Percentiles rank a stretch among this genome's conserved stretches.
phyloP scores from a whole-genome alignment of 2,888 invertebrate genomes.

The Horisme vitalbata region DNA sequence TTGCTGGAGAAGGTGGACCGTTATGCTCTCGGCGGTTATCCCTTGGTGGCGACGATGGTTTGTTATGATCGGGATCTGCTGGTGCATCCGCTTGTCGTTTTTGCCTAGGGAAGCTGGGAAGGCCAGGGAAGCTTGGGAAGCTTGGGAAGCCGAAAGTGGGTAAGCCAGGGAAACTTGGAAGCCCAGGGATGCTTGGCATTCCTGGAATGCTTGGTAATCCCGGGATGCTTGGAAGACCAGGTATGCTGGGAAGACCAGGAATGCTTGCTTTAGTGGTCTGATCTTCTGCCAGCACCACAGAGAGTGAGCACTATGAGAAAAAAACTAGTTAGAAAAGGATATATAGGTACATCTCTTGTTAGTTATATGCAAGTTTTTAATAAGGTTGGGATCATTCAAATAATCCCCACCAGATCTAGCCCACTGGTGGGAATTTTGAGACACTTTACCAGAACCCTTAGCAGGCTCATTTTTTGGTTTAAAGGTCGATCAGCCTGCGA shows the following conservation, averaged over 20 bases:
- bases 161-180: constrained; percentile 8
- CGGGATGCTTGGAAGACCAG: constrained; percentile 6
- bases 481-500: too few species aligned
- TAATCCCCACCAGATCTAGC: too few species aligned
- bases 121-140: constrained; percentile 7
- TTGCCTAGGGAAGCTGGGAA: constrained; percentile 1
- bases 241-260: constrained; percentile 1
- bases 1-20: constrained; percentile 4
- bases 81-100: constrained; percentile 7
- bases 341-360: too few species aligned
- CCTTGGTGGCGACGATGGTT: too few species aligned
- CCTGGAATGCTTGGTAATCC: constrained; percentile 3
- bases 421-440: too few species aligned
- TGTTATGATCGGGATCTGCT: background rate
- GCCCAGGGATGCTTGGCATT: background rate
- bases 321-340: background rate
- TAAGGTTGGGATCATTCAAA: too few species aligned
- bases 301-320: constrained; percentile 13
- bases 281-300: constrained; percentile 8
- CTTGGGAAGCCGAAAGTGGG: background rate
- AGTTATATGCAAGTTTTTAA: too few species aligned
- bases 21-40: too few species aligned
- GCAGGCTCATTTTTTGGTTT: too few species aligned
- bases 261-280: constrained; percentile 2
- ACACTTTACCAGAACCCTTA: too few species aligned